Evolutionary conservation across 2,113 vertebrate species (phyloP).

Genomic region (Carlito syrichta): DNA sequence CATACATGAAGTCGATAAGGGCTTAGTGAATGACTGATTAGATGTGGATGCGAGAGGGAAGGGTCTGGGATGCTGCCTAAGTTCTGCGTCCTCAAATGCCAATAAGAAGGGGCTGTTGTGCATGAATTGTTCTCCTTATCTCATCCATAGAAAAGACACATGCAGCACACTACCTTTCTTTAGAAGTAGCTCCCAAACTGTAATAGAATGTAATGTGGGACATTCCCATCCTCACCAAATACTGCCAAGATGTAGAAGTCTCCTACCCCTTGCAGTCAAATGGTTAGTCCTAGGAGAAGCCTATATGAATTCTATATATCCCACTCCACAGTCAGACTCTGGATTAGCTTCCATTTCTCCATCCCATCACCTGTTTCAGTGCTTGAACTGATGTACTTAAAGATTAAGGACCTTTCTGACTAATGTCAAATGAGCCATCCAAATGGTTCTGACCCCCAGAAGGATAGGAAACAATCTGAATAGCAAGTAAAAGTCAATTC

Average conservation of each 20-base stretch:
- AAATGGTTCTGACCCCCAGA: background rate
- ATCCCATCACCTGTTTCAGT: background rate
- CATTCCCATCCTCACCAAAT: background rate
- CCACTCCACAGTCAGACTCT: background rate
- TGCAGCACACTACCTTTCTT: background rate
- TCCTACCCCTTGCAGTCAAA: background rate
- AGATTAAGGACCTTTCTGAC: background rate
- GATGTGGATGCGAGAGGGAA: background rate
- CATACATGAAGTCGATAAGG: background rate
- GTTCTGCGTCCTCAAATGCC: background rate
- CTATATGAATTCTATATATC: background rate
- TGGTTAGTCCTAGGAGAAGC: background rate
- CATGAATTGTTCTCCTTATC: background rate
- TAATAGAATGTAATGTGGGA: background rate
- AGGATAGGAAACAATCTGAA: background rate
- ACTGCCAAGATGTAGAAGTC: background rate
- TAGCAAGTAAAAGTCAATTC: background rate
- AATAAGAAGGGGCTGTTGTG: background rate
- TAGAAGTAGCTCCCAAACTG: background rate
- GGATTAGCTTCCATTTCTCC: background rate
- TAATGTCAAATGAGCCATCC: background rate
- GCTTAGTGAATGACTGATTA: background rate
- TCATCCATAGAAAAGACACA: background rate
- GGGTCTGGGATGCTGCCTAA: background rate
- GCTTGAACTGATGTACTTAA: background rate